A percentile compares a stretch with the other conserved stretches of the same genome.
phyloP scores from a whole-genome alignment of 1,140 invertebrate species.

The Drosophila varians region DNA sequence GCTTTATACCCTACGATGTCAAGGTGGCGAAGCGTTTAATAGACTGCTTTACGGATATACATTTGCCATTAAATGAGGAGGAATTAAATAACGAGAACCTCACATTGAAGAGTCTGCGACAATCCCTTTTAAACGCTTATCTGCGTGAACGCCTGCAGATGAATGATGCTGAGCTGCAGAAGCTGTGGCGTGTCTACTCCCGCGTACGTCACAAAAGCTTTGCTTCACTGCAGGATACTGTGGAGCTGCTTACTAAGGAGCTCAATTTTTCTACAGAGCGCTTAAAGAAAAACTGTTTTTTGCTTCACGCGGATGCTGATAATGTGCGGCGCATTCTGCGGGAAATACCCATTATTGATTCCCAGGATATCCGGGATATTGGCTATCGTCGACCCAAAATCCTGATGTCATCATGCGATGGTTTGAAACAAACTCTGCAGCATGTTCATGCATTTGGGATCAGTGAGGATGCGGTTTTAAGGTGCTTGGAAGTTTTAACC shows the following conservation, averaged over 20 bases:
- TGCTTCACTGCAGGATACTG: constrained; percentile 84
- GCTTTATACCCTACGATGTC: constrained; percentile 54
- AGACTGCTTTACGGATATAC: constrained; percentile 53
- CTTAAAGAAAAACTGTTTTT: constrained; percentile 85
- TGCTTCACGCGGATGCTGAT: constrained; percentile 84
- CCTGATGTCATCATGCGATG: constrained; percentile 84
- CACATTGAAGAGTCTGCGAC: constrained; percentile 84
- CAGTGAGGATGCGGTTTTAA: constrained; percentile 83
- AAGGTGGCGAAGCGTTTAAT: constrained; percentile 74
- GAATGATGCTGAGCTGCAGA: constrained; percentile 83
- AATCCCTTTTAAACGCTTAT: constrained; percentile 84
- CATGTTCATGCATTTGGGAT: constrained; percentile 85
- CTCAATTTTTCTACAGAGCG: constrained; percentile 84
- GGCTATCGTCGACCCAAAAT: constrained; percentile 85
- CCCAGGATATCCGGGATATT: constrained; percentile 84
- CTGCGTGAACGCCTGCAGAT: constrained; percentile 84
- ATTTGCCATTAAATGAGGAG: constrained; percentile 49
- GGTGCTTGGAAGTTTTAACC: constrained; percentile 85
- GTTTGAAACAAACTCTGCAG: constrained; percentile 84
- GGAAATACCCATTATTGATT: constrained; percentile 84
- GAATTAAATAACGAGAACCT: constrained; percentile 58
- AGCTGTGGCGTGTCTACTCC: constrained; percentile 84
- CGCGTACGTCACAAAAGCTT: constrained; percentile 85
- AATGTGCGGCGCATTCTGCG: constrained; percentile 85
- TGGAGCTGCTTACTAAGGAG: constrained; percentile 83